Conservation (phyloP, 1,140 invertebrate species). For the Dendroctonus ponderosae region DNA sequence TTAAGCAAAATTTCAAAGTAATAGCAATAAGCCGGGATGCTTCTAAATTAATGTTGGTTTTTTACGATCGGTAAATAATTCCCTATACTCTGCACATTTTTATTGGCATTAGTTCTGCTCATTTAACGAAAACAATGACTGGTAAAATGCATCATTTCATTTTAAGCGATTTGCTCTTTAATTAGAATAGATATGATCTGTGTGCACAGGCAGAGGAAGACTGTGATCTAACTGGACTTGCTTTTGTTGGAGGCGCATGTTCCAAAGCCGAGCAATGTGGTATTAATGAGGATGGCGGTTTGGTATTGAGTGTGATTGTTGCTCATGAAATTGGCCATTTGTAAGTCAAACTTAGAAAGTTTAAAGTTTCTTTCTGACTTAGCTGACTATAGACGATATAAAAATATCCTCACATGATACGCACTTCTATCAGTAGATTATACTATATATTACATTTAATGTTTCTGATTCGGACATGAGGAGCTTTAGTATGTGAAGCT, state of each 20-base stretch:
- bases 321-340: slow-evolving; percentile 74
- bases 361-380: too few relatives aligned
- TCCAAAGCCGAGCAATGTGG: slow-evolving; percentile 61
- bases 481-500: too few relatives aligned
- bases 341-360: slow-evolving; percentile 51
- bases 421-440: too few relatives aligned
- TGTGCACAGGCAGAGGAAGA: slow-evolving; percentile 54
- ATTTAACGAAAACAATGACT: background rate
- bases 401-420: too few relatives aligned
- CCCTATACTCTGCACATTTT: too few relatives aligned
- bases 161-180: slow-evolving; percentile 24
- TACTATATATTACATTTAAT: too few relatives aligned
- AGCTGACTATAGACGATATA: too few relatives aligned
- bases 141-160: background rate
- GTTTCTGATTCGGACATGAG: too few relatives aligned
- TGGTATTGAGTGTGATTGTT: slow-evolving; percentile 65
- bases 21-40: too few relatives aligned
- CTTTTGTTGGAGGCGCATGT: slow-evolving; percentile 66
- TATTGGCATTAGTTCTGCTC: background rate
- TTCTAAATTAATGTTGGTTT: too few relatives aligned
- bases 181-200: slow-evolving; percentile 44
- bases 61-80: too few relatives aligned
- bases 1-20: too few relatives aligned
- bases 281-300: slow-evolving; percentile 68
- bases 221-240: slow-evolving; percentile 66